phyloP scores from a whole-genome alignment of 2,113 vertebrate species.

The Craseonycteris thonglongyai region DNA sequence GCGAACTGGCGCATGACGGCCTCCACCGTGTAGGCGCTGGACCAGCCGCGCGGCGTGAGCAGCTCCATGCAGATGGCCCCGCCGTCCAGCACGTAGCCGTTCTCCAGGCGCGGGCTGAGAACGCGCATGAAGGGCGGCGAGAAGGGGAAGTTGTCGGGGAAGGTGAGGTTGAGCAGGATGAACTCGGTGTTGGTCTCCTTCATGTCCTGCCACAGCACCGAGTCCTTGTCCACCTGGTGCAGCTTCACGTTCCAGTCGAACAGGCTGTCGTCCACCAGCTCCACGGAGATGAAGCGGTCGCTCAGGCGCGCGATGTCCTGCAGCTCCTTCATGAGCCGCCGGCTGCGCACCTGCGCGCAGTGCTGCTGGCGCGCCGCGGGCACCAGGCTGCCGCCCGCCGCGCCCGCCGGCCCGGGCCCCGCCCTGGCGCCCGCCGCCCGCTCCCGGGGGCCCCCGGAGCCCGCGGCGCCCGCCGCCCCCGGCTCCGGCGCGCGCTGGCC shows the following conservation, averaged over 20 bases:
- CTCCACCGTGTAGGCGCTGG: slow-evolving; percentile 99
- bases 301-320: slow-evolving; percentile 97
- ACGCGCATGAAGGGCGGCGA: slow-evolving; percentile 98
- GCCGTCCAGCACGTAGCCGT: slow-evolving; percentile 98
- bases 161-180: slow-evolving; percentile 98
- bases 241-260: slow-evolving; percentile 99
- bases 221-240: slow-evolving; percentile 99
- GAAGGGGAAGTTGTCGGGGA: slow-evolving; percentile 99
- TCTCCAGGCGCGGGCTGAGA: slow-evolving; percentile 96
- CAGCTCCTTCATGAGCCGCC: slow-evolving; percentile 98
- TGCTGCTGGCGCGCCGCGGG: slow-evolving; percentile 91
- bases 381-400: slow-evolving; percentile 82
- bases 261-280: slow-evolving; percentile 98
- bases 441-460: slow-evolving; percentile 54
- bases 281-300: slow-evolving; percentile 98
- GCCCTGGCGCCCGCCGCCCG: slow-evolving; percentile 82
- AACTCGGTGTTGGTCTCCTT: slow-evolving; percentile 99
- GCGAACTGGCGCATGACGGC: slow-evolving; percentile 99
- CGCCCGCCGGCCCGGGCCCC: slow-evolving; percentile 79
- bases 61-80: slow-evolving; percentile 99
- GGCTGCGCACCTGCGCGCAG: slow-evolving; percentile 96
- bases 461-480: slow-evolving; percentile 54
- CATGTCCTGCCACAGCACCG: slow-evolving; percentile 99
- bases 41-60: slow-evolving; percentile 97
- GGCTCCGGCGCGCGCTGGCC: slow-evolving; percentile 83